Conservation (phyloP, 1,140 invertebrate genomes). For the Calliphora vicina region DNA sequence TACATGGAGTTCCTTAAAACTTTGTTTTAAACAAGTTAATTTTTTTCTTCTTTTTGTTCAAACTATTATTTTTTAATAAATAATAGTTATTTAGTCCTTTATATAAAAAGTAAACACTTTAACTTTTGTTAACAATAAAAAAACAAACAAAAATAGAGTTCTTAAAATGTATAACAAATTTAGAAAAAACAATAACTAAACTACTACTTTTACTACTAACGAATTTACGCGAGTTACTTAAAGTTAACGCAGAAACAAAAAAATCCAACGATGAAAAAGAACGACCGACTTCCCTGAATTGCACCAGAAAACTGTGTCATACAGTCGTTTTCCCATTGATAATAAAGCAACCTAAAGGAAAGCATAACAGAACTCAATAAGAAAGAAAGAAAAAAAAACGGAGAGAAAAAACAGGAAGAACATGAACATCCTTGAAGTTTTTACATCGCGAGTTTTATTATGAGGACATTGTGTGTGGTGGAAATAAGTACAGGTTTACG, state of each 20-base stretch:
- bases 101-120: no score
- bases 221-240: slow-evolving; percentile 36
- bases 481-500: slow-evolving; percentile 1
- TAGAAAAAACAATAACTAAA: neutral
- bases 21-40: no score
- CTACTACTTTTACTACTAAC: neutral
- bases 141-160: slow-evolving; percentile 6
- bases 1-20: no score
- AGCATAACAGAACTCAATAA: neutral
- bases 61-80: no score
- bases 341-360: neutral
- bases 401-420: neutral
- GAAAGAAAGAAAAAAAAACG: neutral
- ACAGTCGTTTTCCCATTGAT: slow-evolving; percentile 38
- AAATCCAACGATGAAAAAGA: slow-evolving; percentile 36
- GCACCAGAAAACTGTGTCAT: slow-evolving; percentile 63
- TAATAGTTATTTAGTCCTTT: no score
- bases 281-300: slow-evolving; percentile 61
- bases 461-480: neutral
- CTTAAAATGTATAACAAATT: neutral
- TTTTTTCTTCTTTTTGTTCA: no score
- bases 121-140: neutral
- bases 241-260: no score
- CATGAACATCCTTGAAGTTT: slow-evolving; percentile 18
- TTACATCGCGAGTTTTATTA: neutral